Base-by-base conservation (phyloP, 1,140 invertebrate species). In the Ericerus pela region DNA sequence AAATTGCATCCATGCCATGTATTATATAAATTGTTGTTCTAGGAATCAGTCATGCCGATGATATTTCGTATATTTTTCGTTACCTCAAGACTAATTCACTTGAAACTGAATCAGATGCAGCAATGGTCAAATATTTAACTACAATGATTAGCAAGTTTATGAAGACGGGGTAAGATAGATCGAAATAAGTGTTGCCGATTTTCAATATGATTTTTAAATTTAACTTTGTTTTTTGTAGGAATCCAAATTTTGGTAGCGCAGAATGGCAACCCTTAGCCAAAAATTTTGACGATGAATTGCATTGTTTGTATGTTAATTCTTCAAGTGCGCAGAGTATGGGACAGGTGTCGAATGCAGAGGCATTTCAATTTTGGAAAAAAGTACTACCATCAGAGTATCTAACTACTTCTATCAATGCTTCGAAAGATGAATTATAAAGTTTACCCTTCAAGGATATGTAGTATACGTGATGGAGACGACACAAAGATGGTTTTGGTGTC, bases 21-120 rank as follows among this genome's bases (percentile, higher is more conserved):
- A 8, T 20, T 22, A 36, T 31, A 11, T 2, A 20, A 22, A 24
- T 53, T 33, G 2, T 30, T 29, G 14, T 22, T 37, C 36, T 28
- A 58, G 62, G 62, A 12, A 60, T 60, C 1, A 60, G 60, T 36
- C 62, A 63, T 53, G 60, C 36, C 4, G 62, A 63, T 27, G 62
- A 63, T 37, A 54, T 56, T n/a, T 30, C 30, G 8, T 62, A 62
- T 41, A 52, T 59, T 2, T n/a, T 62, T 5, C 22, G 20, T 22
- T 47, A 10, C 10, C 22, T 12, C 4, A 24, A 16, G 22, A 47
- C 2, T 24, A 47, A 14, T 14, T 38, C 36, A 5, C 4, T 10
- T 10, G 26, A 47, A 24, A 22, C 3, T 22, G 3, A 47, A 24
- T 5, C 12, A 5, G 41, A 47, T 47, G 20, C 11, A 3, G 2